These are phyloP conservation scores for Odocoileus virginianus DNA, from an alignment of 2,113 vertebrate species.

Conservation along the genomic window DNA sequence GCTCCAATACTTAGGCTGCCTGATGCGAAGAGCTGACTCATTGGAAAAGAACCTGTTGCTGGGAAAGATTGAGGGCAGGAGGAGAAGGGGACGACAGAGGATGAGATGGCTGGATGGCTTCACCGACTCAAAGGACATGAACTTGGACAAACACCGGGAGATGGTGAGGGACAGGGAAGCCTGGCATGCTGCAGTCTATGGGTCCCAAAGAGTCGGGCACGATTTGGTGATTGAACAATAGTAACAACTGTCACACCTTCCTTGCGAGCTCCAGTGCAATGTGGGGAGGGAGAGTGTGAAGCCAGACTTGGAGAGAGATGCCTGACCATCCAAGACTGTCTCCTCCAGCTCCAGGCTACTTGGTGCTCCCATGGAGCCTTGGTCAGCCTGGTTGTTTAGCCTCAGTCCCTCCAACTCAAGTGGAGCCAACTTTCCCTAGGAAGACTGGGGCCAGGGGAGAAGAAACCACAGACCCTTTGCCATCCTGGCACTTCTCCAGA, in stretches of 20 bases:
- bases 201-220: neutral
- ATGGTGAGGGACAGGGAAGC: neutral
- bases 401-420: neutral
- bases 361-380: neutral
- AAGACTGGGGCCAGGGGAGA: neutral
- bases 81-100: neutral
- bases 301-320: neutral
- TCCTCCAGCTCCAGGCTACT: neutral
- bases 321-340: neutral
- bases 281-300: neutral
- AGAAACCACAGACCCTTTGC: neutral
- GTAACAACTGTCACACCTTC: neutral
- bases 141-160: neutral
- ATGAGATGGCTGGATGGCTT: neutral
- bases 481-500: neutral
- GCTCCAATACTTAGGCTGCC: neutral
- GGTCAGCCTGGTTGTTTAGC: neutral
- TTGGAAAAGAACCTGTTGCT: neutral
- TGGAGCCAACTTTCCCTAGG: neutral
- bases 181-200: neutral
- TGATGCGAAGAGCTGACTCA: neutral
- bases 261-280: neutral
- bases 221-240: neutral
- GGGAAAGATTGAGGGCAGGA: neutral
- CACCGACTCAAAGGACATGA: neutral